These are phyloP conservation scores for Melanostigma gelatinosum DNA, from an alignment of 2,113 vertebrate species.

Conservation along the genomic window DNA sequence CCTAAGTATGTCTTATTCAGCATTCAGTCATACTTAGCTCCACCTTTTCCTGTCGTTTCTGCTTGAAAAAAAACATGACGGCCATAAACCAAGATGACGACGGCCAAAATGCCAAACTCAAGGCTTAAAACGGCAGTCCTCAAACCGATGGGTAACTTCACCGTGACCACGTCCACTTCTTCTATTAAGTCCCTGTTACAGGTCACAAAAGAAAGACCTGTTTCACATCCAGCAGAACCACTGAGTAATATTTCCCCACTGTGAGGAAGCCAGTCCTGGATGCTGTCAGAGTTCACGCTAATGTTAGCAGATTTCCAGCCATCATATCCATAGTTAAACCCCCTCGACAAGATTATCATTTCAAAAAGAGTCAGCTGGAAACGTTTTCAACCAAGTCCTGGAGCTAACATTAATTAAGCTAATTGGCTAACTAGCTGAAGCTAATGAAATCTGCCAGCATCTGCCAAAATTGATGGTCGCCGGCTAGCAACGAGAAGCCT, in stretches of 20 bases:
- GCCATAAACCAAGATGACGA: not conserved
- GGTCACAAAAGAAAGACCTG: not conserved
- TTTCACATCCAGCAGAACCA: not conserved
- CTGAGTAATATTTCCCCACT: not conserved
- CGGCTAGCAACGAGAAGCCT: not conserved
- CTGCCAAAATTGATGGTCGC: not conserved
- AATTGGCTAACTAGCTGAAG: slow-evolving; percentile 1
- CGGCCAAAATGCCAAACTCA: not conserved
- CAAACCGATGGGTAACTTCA: not conserved
- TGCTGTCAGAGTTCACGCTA: not conserved
- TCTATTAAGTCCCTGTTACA: not conserved
- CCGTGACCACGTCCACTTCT: not conserved
- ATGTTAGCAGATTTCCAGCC: not conserved
- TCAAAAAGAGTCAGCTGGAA: slow-evolving; percentile 2
- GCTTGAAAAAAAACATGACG: not conserved
- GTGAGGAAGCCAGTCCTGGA: not conserved
- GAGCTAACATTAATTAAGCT: slow-evolving; percentile 1
- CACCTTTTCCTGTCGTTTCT: not conserved
- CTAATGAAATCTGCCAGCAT: not conserved
- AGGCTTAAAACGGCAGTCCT: not conserved
- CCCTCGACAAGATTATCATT: not conserved
- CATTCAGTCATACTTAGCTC: too few relatives aligned
- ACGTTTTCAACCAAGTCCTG: not conserved
- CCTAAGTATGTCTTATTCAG: too few relatives aligned
- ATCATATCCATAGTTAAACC: slow-evolving; percentile 2